Evolutionary conservation across 2,888 invertebrate genomes (phyloP), one percentile per base, ranked within the genome.

Genomic region (Iphiclides podalirius): DNA sequence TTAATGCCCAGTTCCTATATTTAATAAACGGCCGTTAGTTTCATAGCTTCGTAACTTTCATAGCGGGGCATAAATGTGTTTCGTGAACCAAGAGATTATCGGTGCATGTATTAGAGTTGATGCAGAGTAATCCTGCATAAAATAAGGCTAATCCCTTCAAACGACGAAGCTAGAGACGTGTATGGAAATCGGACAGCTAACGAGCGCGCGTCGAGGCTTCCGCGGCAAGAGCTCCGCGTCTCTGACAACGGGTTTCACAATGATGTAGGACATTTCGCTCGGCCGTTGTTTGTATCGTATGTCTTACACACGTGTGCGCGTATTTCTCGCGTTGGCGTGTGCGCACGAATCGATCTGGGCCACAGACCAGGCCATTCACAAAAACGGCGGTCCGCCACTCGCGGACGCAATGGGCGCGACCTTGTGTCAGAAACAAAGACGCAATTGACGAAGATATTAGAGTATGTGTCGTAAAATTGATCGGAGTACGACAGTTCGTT

Each of bases 391-490:
- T 26, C 26, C 1, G 12, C 12, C 31, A 20, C 20, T 20, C 31
- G 12, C 38, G 46, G 36, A 34, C 31, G 45, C 52, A 52, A 42
- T 34, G 44, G 20, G 3, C 33, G 15, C 37, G 45, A 47, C 59
- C 57, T 57, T 57, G 55, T 47, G 13, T 26, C 47, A 31, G 49
- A 46, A 50, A 50, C 49, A 44, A 17, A 39, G 53, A 45, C 42
- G 52, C 43, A 50, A 43, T 50, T 51, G 48, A 12, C 34, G 45
- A 46, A 54, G 38, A 52, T 37, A 49, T 44, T 49, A 49, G 48
- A 33, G 42, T 15, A 12, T 37, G 42, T 42, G 47, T 38, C 39
- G 48, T 43, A 38, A 49, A 44, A 43, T 23, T 39, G 44, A 49
- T 35, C 41, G 4, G 33, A 7, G 38, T 23, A 20, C 23, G 44